Evolutionary conservation across 2,797 vertebrate species (phyloP), one percentile per base, ranked within the genome.

Genomic region (Semaprochilodus insignis): DNA sequence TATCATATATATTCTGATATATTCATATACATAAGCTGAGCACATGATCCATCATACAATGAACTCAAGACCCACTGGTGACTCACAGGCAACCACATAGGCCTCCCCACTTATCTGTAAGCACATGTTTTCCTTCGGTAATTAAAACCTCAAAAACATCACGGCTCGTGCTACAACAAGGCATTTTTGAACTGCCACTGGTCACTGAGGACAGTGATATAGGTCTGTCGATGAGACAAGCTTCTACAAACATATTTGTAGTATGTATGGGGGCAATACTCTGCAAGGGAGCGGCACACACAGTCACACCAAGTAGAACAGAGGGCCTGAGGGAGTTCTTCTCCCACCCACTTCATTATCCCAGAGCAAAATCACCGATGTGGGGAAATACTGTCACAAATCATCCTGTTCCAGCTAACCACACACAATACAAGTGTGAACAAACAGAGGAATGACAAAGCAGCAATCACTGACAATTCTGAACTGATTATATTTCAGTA

Each of bases 231-330:
- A 19, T 34, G 52, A 60, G 55, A 44, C 25, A 55, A 60, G 77
- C 36, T 81, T 48, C 65, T 44, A 77, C 80, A 88, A 80, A 91
- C 89, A 93, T 93, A 91, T 91, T 89, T 92, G 93, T 83, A 92
- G 92, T 91, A 55, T 85, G 79, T 36, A 74, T 66, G 1, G 88
- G 85, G 85, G 74, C 77, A 87, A 78, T 80, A 40, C 90, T 91
- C 83, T 90, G 87, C 85, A 91, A 92, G 63, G 55, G 51, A n/a
- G 74, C 82, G 83, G 83, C 69, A 77, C 78, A 83, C 75, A 86
- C 57, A n/a, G 21, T 51, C 63, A 69, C 17, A 27, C 8, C 13
- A 67, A 16, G 25, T 71, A 44, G 40, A 81, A 81, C 27, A 60
- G 17, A 0, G 40, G 71, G 54, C 36, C 73, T 40, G 6, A 23